Conservation (phyloP, 2,888 invertebrate species). For the Meta bourneti region DNA sequence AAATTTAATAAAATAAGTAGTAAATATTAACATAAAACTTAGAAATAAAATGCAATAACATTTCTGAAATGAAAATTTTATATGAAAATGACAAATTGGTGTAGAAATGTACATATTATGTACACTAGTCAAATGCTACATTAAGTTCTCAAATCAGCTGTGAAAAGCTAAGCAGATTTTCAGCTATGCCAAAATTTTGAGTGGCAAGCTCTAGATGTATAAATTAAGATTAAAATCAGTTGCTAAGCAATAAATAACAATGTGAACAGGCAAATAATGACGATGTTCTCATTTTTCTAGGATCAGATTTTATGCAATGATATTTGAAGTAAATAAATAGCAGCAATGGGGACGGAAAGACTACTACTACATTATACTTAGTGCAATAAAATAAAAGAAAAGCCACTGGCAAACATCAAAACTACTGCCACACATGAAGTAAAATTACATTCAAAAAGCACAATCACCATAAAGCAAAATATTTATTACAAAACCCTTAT, state of each 20-base stretch:
- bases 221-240: constrained; percentile 48
- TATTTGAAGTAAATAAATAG: constrained; percentile 56
- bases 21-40: constrained; percentile 25
- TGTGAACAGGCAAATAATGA: constrained; percentile 35
- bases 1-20: constrained; percentile 58
- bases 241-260: constrained; percentile 48
- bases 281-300: constrained; percentile 12
- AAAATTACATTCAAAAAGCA: constrained; percentile 75
- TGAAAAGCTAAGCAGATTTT: constrained; percentile 23
- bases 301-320: constrained; percentile 47
- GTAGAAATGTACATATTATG: constrained; percentile 46
- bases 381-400: constrained; percentile 73
- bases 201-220: constrained; percentile 42
- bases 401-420: constrained; percentile 73
- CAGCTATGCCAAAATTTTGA: constrained; percentile 23
- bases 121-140: constrained; percentile 32
- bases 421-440: constrained; percentile 72
- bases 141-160: constrained; percentile 27
- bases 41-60: constrained; percentile 18
- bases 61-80: constrained; percentile 26
- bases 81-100: constrained; percentile 57
- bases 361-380: constrained; percentile 69
- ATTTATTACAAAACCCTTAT: constrained; percentile 65
- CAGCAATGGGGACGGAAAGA: constrained; percentile 76
- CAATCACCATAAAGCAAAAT: constrained; percentile 74